Evolutionary conservation across 2,113 vertebrate species (phyloP).

Genomic region (Mustelus asterias): DNA sequence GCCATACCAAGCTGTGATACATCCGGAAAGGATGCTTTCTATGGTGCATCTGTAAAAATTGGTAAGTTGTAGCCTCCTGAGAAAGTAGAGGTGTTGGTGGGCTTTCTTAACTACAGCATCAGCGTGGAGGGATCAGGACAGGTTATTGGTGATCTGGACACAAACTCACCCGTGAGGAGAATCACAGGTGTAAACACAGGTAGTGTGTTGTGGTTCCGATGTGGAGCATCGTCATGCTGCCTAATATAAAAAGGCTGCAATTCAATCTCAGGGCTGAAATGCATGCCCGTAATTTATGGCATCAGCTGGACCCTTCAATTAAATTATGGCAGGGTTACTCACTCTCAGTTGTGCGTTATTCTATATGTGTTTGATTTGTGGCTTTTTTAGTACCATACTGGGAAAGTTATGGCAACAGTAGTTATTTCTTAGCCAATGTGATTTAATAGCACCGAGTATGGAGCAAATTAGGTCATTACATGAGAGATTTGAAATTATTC

Average conservation of each 20-base stretch:
- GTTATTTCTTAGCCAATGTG: conserved; percentile 26
- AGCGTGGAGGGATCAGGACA: too few species aligned
- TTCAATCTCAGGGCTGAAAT: conserved; percentile 13
- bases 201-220: not conserved
- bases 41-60: too few species aligned
- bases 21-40: too few species aligned
- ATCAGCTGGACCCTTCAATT: conserved; percentile 23
- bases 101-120: too few species aligned
- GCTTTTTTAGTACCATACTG: conserved; percentile 31
- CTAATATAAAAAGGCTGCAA: not conserved
- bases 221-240: not conserved
- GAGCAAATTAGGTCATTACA: conserved; percentile 52
- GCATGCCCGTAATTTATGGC: not conserved
- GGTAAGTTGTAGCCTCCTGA: too few species aligned
- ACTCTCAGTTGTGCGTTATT: conserved; percentile 27
- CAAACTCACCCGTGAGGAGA: not conserved
- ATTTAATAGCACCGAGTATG: conserved; percentile 43
- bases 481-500: conserved; percentile 41
- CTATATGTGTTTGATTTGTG: conserved; percentile 33
- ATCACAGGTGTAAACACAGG: not conserved
- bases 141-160: not conserved
- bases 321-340: conserved; percentile 7
- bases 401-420: conserved; percentile 29
- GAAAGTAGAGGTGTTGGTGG: too few species aligned
- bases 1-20: too few species aligned